These are phyloP conservation scores for Cryptus viduatorius DNA, from an alignment of 2,888 invertebrate genomes.

Conservation along the genomic window DNA sequence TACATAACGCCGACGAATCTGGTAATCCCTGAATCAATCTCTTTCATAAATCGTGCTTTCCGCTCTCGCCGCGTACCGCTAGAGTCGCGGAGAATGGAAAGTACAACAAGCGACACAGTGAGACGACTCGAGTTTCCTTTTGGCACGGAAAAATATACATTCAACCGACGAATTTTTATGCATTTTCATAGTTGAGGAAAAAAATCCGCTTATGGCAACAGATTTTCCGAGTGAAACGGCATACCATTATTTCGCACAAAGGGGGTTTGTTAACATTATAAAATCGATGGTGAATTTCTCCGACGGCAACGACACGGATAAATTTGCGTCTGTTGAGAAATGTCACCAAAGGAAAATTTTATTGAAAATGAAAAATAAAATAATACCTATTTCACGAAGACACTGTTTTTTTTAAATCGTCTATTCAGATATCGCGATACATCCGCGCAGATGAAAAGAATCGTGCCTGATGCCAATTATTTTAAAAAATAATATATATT, in stretches of 20 bases:
- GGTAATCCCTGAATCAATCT: constrained; percentile 39
- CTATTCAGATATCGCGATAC: no score
- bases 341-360: no score
- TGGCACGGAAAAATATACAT: constrained; percentile 13
- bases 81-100: neutral
- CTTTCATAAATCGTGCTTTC: constrained; percentile 38
- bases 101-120: neutral
- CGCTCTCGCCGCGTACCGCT: neutral
- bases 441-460: no score
- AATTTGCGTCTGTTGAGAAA: neutral
- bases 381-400: no score
- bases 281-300: neutral
- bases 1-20: neutral
- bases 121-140: neutral
- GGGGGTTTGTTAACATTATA: neutral
- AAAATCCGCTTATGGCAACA: neutral
- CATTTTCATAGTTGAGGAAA: neutral
- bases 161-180: neutral
- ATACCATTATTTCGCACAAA: neutral
- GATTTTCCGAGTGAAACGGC: neutral
- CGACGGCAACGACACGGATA: neutral
- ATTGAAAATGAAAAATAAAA: no score
- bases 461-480: no score
- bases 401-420: no score
- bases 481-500: no score